Evolutionary conservation across 53 echinoderm and acorn worm genomes (phyloP).

Genomic region (Arbacia lixula): DNA sequence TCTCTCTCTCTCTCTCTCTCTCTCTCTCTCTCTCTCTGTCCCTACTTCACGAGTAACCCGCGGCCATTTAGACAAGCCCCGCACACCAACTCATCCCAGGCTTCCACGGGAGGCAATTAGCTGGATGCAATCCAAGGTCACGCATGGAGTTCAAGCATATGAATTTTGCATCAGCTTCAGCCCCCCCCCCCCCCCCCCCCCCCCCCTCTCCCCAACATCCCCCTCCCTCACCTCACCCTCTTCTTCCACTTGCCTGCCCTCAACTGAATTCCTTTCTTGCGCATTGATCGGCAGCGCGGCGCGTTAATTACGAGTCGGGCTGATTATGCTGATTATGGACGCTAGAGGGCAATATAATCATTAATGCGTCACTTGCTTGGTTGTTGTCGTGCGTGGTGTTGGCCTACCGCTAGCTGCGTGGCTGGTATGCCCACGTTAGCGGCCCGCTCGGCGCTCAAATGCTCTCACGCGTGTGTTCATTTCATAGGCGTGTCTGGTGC

Average conservation of each 20-base stretch:
- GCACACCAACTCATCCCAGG: background rate
- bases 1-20: too few species aligned
- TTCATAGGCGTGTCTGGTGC: too few species aligned
- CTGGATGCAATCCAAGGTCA: conserved; percentile 25
- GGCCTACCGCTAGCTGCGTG: background rate
- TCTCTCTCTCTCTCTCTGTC: too few species aligned
- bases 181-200: background rate
- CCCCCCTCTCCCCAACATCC: background rate
- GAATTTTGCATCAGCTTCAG: conserved; percentile 22
- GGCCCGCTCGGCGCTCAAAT: too few species aligned
- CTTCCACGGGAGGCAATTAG: conserved; percentile 7
- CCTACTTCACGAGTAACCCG: too few species aligned
- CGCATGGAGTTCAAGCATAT: conserved; percentile 6
- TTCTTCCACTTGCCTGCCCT: background rate
- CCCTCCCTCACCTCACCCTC: background rate
- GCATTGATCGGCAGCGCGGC: background rate
- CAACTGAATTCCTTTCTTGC: too few species aligned
- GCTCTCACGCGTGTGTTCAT: too few species aligned
- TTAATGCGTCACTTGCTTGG: background rate
- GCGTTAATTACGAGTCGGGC: conserved; percentile 22
- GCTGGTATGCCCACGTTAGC: too few species aligned
- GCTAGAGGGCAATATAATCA: conserved; percentile 23
- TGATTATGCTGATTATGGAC: conserved; percentile 40
- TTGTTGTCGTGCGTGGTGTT: background rate
- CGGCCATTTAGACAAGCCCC: too few species aligned